A percentile compares a stretch with the other conserved stretches of the same genome.
These are phyloP conservation scores for Ophonus ardosiacus DNA, from an alignment of 2,888 invertebrate genomes.

Conservation along the genomic window DNA sequence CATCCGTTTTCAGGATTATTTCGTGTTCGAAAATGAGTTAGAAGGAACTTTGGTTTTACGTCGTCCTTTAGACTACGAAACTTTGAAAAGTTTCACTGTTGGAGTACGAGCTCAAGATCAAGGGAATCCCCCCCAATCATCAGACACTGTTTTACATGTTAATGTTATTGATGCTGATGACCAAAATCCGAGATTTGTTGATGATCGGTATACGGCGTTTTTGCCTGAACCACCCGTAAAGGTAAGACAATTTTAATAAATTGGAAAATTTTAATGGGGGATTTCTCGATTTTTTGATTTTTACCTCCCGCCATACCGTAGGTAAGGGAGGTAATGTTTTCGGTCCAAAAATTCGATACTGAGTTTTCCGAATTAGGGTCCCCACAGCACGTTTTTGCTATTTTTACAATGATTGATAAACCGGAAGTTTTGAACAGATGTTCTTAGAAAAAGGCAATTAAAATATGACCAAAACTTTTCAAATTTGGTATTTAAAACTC, in stretches of 20 bases:
- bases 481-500: too few species aligned
- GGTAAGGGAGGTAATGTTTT: too few species aligned
- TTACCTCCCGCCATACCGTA: too few species aligned
- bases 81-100: constrained; percentile 86
- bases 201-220: constrained; percentile 80
- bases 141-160: constrained; percentile 86
- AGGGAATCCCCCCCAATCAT: constrained; percentile 87
- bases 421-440: too few species aligned
- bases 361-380: too few species aligned
- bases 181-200: constrained; percentile 89
- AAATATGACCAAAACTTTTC: too few species aligned
- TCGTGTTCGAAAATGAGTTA: constrained; percentile 90
- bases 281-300: too few species aligned
- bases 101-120: constrained; percentile 87
- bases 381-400: too few species aligned
- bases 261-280: not conserved
- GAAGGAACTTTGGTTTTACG: constrained; percentile 90
- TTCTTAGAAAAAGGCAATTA: too few species aligned
- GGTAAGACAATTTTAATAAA: constrained; percentile 71
- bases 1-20: constrained; percentile 81
- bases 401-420: too few species aligned
- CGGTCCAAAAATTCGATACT: too few species aligned
- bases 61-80: constrained; percentile 90
- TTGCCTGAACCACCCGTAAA: constrained; percentile 81
- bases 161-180: constrained; percentile 93